A percentile compares a stretch with the other conserved stretches of the same genome.
Conservation (phyloP, 92 coral and sea anemone genomes). For the Meandrina meandrites region DNA sequence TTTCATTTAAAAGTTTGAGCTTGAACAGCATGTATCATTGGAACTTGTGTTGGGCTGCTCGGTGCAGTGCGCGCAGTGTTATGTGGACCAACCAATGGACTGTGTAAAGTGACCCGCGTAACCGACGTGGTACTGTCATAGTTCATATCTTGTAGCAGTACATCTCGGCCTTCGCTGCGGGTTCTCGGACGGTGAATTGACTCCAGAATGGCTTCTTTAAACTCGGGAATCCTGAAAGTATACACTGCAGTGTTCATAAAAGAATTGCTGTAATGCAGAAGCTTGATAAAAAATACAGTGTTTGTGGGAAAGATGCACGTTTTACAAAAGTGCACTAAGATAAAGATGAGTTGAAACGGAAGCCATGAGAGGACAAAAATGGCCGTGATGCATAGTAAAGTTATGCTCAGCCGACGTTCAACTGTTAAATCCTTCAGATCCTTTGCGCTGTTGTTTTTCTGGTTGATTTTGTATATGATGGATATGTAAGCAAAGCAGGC, state of each 20-base stretch:
- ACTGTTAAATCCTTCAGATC: constrained; percentile 19
- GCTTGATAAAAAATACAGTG: constrained; percentile 46
- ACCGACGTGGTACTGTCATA: constrained; percentile 38
- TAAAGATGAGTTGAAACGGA: constrained; percentile 63
- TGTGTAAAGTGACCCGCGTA: constrained; percentile 13
- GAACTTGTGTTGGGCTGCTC: not conserved
- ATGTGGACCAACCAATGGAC: not conserved
- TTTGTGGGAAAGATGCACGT: constrained; percentile 28
- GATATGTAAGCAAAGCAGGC: constrained; percentile 44
- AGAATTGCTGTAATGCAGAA: constrained; percentile 70
- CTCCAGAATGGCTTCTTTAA: constrained; percentile 42
- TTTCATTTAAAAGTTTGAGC: not conserved
- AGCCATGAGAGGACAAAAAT: constrained; percentile 64
- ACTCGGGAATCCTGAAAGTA: constrained; percentile 67
- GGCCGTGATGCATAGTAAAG: constrained; percentile 53
- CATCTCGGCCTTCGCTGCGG: not conserved
- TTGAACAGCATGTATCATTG: not conserved
- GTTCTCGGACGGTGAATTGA: not conserved
- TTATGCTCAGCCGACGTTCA: constrained; percentile 57
- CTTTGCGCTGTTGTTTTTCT: constrained; percentile 39
- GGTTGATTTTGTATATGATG: constrained; percentile 35
- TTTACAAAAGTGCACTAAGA: constrained; percentile 61
- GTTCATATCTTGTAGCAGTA: constrained; percentile 28
- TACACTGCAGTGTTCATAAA: constrained; percentile 65
- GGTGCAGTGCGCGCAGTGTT: not conserved